Conservation (phyloP, 2,113 vertebrate species). For the Grammomys dolichurus region DNA sequence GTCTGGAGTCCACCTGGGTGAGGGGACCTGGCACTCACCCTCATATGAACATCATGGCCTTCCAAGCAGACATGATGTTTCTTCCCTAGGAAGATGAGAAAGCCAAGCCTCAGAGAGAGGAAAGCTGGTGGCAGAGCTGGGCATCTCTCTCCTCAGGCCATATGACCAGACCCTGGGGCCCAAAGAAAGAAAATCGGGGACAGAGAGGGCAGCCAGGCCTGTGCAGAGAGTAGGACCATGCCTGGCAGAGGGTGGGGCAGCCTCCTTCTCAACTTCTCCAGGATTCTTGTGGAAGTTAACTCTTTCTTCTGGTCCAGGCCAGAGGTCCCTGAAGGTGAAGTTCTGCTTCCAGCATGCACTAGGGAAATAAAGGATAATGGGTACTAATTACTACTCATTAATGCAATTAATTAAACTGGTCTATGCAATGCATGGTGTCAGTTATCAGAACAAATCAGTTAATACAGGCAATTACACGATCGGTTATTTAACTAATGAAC, state of each 20-base stretch:
- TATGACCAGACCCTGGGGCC: not conserved
- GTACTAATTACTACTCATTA: conserved; percentile 75
- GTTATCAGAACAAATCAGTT: conserved; percentile 77
- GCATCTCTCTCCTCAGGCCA: not conserved
- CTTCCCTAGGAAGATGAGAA: not conserved
- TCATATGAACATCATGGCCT: not conserved
- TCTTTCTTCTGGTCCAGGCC: not conserved
- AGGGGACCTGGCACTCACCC: not conserved
- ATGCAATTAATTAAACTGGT: conserved; percentile 77
- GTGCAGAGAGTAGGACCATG: not conserved
- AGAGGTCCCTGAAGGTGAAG: conserved; percentile 21
- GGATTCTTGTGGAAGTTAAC: not conserved
- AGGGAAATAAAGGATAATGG: conserved; percentile 63
- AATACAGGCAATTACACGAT: conserved; percentile 61
- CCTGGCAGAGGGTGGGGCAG: not conserved
- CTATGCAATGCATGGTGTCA: conserved; percentile 54
- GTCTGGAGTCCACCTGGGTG: not conserved
- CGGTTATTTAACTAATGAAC: conserved; percentile 80
- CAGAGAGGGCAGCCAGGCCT: not conserved
- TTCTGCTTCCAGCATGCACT: conserved; percentile 14
- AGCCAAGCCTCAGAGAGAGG: not conserved
- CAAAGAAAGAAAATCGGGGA: not conserved
- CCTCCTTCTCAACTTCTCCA: not conserved
- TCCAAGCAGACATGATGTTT: not conserved
- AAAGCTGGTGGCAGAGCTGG: not conserved